Evolutionary conservation across 2,888 invertebrate species (phyloP).

Genomic region (Ichneumon xanthorius): DNA sequence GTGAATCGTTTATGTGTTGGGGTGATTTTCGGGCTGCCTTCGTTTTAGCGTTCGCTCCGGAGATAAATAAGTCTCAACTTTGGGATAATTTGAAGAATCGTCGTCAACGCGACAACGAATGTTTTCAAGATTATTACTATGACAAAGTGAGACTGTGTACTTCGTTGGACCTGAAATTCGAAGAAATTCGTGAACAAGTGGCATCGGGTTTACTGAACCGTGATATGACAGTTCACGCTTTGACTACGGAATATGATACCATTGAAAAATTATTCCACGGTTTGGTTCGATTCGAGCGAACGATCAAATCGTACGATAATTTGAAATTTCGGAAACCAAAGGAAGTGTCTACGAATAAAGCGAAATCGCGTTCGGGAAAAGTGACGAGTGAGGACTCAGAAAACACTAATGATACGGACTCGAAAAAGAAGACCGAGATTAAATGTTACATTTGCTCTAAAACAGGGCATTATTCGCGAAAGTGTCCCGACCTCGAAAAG

Average conservation of each 20-base stretch:
- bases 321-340: not conserved
- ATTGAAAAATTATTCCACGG: conserved; percentile 9
- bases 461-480: conserved; percentile 33
- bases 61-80: conserved; percentile 36
- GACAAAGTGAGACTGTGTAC: conserved; percentile 60
- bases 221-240: conserved; percentile 46
- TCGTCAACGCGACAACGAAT: conserved; percentile 41
- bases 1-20: conserved; percentile 44
- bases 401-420: not conserved
- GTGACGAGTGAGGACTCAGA: not conserved
- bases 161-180: conserved; percentile 40
- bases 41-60: conserved; percentile 23
- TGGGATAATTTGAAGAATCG: conserved; percentile 54
- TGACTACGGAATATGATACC: not conserved
- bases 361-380: not conserved
- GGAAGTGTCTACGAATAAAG: not conserved
- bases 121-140: conserved; percentile 52
- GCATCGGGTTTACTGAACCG: conserved; percentile 39
- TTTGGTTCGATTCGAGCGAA: not conserved
- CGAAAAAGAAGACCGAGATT: conserved; percentile 4
- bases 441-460: conserved; percentile 33
- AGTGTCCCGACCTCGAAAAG: conserved; percentile 28
- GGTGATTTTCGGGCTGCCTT: conserved; percentile 33
- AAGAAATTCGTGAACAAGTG: conserved; percentile 54
- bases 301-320: not conserved